Base-by-base conservation (phyloP, 2,888 invertebrate genomes). In the Coleophora flavipennella region DNA sequence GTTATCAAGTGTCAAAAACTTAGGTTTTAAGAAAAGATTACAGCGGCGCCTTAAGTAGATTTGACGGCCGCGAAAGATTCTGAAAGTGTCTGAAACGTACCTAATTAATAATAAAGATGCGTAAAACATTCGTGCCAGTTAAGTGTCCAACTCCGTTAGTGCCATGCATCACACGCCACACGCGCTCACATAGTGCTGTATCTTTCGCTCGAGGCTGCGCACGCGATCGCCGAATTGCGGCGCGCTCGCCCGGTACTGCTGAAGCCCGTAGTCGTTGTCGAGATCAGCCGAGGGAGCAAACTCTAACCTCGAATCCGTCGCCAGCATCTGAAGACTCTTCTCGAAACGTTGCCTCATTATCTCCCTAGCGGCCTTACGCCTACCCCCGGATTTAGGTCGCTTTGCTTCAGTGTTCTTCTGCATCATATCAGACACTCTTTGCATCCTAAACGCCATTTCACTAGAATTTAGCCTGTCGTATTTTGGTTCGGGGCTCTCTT, bases 321-420 rank as follows among this genome's bases (percentile, higher is more conserved):
- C 92, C 56, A 95, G 76, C 91, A 95, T 92, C 72, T 92, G 92
- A 77, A 95, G 87, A 67, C 94, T 94, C 76, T 93, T 94, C 72
- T 95, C 94, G 62, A 93, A 93, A 53, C 93, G 90, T 34, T 92
- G 93, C 58, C 91, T 91, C 75, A 91, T 89, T 58, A 91, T 90
- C 53, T 93, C 89, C 46, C 79, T 54, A 1, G 79, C 78, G 0
- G 78, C 75, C 36, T 71, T 72, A 27, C 79, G 50, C 20, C 73
- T 58, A 0, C 77, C 67, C 0, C 57, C 66, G 9, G 48, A 55
- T 40, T 70, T 75, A 1, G 67, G 63, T 1, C 64, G 56, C 42
- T 65, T 71, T 10, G 64, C 64, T 31, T 72, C 91, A 88, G 50
- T 84, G 73, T 70, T 90, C 87, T 92, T 92, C 58, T 94, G 92